Conservation (phyloP, 2,113 vertebrate genomes). For the Gobius niger region DNA sequence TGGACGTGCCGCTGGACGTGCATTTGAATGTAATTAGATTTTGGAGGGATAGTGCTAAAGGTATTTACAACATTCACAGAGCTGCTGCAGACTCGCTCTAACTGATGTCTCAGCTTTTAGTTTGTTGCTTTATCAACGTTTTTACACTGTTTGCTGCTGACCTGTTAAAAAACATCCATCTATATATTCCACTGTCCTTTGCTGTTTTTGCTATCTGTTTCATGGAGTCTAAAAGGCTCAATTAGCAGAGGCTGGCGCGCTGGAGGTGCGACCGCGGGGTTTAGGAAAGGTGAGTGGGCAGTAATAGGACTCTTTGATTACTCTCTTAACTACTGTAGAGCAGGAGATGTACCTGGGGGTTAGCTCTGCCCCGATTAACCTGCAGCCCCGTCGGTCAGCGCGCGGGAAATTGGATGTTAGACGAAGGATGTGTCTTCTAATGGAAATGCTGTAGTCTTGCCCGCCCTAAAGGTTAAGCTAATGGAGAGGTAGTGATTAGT, state of each 20-base stretch:
- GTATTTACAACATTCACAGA: not conserved
- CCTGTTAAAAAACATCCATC: constrained; percentile 24
- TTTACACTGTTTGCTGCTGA: constrained; percentile 21
- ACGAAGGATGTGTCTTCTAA: constrained; percentile 49
- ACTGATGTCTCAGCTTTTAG: constrained; percentile 15
- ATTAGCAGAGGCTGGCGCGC: constrained; percentile 36
- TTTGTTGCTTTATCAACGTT: constrained; percentile 14
- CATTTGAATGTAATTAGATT: constrained; percentile 4
- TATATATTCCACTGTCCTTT: constrained; percentile 20
- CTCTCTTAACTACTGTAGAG: constrained; percentile 57
- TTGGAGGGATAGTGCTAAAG: not conserved
- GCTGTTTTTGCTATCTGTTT: constrained; percentile 23
- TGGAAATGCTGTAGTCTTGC: constrained; percentile 29
- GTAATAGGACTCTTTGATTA: constrained; percentile 63
- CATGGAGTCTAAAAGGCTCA: constrained; percentile 41
- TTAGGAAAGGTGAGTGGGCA: constrained; percentile 51
- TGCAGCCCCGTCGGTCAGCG: constrained; percentile 19
- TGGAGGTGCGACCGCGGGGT: constrained; percentile 46
- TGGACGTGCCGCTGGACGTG: not conserved
- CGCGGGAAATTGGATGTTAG: constrained; percentile 50
- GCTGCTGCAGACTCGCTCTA: not conserved
- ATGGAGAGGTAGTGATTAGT: constrained; percentile 10
- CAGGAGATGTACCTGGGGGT: constrained; percentile 51
- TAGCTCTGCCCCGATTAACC: constrained; percentile 59
- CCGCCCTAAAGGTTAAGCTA: constrained; percentile 27